Conservation (phyloP, 2,888 invertebrate genomes). For the Drosophila tanythrix region DNA sequence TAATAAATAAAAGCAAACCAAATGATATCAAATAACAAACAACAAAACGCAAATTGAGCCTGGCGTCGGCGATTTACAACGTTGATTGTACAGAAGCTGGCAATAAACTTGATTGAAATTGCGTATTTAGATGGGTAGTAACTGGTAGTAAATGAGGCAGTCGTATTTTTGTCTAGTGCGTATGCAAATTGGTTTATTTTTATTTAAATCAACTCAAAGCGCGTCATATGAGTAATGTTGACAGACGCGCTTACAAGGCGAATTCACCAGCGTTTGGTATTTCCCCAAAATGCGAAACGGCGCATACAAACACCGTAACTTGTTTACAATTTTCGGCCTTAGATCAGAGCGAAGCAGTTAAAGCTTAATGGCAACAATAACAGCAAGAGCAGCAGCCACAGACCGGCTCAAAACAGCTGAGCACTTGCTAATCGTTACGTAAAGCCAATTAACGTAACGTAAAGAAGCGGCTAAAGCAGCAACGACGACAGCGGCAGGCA, state of each 20-base stretch:
- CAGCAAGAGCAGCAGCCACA: constrained; percentile 2
- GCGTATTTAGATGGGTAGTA: constrained; percentile 33
- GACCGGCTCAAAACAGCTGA: constrained; percentile 65
- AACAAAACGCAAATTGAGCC: background rate
- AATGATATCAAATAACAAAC: constrained; percentile 16
- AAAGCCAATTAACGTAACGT: constrained; percentile 17
- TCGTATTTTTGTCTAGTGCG: constrained; percentile 9
- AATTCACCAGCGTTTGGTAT: constrained; percentile 50
- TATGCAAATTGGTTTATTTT: constrained; percentile 6
- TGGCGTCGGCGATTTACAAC: constrained; percentile 8
- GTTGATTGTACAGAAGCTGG: constrained; percentile 9
- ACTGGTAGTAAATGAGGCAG: background rate
- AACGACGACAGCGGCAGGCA: constrained; percentile 4
- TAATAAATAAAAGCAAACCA: constrained; percentile 1
- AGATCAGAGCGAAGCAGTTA: constrained; percentile 33
- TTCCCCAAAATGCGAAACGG: constrained; percentile 57
- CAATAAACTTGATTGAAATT: constrained; percentile 46
- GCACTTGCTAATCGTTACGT: constrained; percentile 32
- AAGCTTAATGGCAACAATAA: constrained; percentile 1
- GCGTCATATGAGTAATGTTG: constrained; percentile 64
- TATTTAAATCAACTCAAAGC: constrained; percentile 19
- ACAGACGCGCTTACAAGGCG: constrained; percentile 16
- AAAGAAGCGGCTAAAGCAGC: background rate
- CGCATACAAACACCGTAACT: constrained; percentile 39
- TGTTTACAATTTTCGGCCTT: constrained; percentile 46